Evolutionary conservation across 2,113 vertebrate species (phyloP).

Genomic region (Tachuris rubrigastra): DNA sequence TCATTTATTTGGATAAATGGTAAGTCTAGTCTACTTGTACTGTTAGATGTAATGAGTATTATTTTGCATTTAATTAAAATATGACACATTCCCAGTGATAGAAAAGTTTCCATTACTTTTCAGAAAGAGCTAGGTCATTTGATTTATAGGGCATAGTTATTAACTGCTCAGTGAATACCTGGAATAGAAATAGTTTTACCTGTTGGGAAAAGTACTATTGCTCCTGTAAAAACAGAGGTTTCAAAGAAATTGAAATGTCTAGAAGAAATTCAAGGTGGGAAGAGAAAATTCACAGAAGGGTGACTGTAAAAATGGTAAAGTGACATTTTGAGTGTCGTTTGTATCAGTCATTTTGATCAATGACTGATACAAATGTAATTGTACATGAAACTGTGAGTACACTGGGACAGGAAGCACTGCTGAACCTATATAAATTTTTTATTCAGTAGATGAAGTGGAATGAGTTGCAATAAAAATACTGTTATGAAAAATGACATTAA

Average conservation of each 20-base stretch:
- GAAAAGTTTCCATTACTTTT: conserved; percentile 2
- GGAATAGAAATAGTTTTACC: not conserved
- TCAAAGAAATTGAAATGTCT: not conserved
- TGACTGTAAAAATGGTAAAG: not conserved
- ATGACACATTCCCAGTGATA: not conserved
- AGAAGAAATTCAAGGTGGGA: not conserved
- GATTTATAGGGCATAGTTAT: not conserved
- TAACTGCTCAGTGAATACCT: not conserved
- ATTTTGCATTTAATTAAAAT: conserved; percentile 51
- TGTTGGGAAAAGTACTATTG: not conserved
- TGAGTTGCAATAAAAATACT: not conserved
- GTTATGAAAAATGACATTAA: not conserved
- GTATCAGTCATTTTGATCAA: not conserved
- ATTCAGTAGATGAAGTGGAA: not conserved
- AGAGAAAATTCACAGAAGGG: not conserved
- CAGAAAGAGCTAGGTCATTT: not conserved
- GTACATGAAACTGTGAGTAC: not conserved
- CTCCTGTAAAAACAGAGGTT: not conserved
- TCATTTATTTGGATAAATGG: conserved; percentile 30
- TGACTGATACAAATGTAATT: not conserved
- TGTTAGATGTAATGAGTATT: conserved; percentile 19
- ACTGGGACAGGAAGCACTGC: not conserved
- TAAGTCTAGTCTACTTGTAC: not conserved
- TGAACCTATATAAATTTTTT: not conserved
- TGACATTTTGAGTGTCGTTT: not conserved